Evolutionary conservation across 2,888 invertebrate species (phyloP).

Genomic region (Cephus nigrinus): DNA sequence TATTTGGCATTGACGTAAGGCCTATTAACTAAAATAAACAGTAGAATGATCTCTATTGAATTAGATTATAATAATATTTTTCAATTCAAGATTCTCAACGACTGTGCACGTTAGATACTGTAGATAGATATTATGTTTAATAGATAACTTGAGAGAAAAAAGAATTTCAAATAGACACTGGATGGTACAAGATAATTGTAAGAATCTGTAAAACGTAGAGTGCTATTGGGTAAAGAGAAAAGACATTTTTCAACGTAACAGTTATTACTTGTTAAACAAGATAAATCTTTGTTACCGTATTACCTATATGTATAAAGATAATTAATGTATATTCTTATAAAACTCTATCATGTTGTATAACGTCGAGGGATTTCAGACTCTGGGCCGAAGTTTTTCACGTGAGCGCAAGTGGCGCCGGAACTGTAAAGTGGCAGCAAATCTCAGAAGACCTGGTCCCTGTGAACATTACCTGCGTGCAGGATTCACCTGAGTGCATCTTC

Average conservation of each 20-base stretch:
- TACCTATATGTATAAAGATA: background rate
- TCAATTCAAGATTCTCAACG: too few species aligned
- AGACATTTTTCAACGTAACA: background rate
- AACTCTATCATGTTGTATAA: conserved; percentile 2
- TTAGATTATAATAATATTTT: too few species aligned
- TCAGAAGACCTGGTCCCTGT: conserved; percentile 98
- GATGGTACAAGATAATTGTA: background rate
- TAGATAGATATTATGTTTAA: too few species aligned
- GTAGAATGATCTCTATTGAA: too few species aligned
- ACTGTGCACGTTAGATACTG: too few species aligned
- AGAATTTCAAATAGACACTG: background rate
- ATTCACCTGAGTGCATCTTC: conserved; percentile 96
- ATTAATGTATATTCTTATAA: background rate
- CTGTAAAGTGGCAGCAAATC: conserved; percentile 97
- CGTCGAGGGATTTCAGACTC: conserved; percentile 74
- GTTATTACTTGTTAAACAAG: background rate
- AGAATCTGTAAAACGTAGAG: background rate
- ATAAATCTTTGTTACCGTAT: background rate
- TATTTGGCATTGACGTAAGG: background rate
- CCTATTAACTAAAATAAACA: too few species aligned
- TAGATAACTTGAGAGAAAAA: too few species aligned
- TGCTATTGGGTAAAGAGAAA: background rate
- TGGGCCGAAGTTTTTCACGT: conserved; percentile 99
- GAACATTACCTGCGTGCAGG: conserved; percentile 97
- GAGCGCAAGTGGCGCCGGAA: conserved; percentile 90